Conservation (phyloP, 2,113 vertebrate species). For the Montifringilla adamsi region DNA sequence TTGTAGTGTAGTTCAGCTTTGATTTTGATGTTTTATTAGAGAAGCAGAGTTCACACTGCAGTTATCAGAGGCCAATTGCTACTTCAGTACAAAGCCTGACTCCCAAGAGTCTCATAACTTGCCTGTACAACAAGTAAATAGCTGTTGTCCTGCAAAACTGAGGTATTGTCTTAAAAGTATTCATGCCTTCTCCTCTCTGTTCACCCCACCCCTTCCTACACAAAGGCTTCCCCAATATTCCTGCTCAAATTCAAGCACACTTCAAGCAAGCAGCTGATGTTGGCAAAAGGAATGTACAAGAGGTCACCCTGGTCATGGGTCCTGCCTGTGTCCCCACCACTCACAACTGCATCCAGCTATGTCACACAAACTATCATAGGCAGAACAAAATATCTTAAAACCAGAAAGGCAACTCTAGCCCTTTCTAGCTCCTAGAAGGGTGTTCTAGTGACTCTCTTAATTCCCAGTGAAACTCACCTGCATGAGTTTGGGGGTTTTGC, state of each 20-base stretch:
- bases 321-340: background rate
- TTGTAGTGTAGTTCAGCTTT: background rate
- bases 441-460: background rate
- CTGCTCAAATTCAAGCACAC: background rate
- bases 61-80: background rate
- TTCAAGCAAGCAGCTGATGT: background rate
- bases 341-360: background rate
- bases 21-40: background rate
- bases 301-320: background rate
- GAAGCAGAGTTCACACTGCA: background rate
- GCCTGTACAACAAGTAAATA: background rate
- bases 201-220: background rate
- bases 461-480: background rate
- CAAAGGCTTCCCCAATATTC: background rate
- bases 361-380: background rate
- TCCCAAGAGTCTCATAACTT: background rate
- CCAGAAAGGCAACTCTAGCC: background rate
- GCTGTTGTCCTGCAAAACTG: background rate
- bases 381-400: background rate
- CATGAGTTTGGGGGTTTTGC: background rate
- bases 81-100: background rate
- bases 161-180: background rate
- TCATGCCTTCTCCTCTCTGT: background rate
- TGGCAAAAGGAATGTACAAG: background rate
- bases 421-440: background rate